phyloP scores from a whole-genome alignment of 2,797 vertebrate genomes.

The Pseudochirops corinnae region DNA sequence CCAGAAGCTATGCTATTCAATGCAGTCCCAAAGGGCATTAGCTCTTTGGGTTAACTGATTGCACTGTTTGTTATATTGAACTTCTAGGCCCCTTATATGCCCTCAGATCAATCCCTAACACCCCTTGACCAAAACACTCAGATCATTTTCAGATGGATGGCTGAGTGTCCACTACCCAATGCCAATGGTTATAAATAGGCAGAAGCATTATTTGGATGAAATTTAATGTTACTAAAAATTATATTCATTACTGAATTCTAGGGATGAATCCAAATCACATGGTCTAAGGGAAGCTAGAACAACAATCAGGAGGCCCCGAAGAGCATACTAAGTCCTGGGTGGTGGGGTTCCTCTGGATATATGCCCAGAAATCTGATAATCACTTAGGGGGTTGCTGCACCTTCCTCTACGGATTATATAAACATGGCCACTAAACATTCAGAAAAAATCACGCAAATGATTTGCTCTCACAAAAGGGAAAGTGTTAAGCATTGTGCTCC shows the following conservation, averaged over 20 bases:
- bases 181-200: no score
- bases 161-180: neutral
- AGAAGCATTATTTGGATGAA: neutral
- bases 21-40: neutral
- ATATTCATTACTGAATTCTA: neutral
- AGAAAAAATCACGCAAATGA: slow-evolving; percentile 52
- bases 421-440: neutral
- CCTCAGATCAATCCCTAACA: neutral
- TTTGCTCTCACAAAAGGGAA: slow-evolving; percentile 59
- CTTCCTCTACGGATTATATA: neutral
- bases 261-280: no score
- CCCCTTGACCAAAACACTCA: neutral
- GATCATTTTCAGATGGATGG: neutral
- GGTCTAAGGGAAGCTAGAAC: neutral
- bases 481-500: slow-evolving; percentile 60
- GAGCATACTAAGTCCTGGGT: neutral
- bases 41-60: neutral
- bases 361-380: neutral
- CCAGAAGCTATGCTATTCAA: neutral
- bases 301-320: neutral
- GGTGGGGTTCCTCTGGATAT: neutral
- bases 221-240: neutral
- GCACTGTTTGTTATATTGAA: neutral
- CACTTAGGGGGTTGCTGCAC: neutral
- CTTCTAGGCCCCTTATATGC: neutral